Evolutionary conservation across 2,888 invertebrate species (phyloP), one percentile per base, ranked within the genome.

Genomic region (Drosophila algonquin): DNA sequence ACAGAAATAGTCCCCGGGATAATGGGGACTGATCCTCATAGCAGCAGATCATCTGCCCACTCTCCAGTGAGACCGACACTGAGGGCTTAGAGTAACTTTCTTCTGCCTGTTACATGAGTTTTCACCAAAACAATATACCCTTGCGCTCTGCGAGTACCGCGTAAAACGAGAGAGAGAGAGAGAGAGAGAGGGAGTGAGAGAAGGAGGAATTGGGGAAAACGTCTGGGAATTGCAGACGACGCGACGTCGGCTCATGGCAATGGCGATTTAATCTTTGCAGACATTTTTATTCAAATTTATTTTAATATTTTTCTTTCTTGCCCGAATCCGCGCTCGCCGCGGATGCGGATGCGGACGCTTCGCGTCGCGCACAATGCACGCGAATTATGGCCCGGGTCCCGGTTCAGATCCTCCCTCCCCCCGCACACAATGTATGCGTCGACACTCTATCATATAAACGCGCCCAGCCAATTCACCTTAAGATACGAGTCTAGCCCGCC

Each of bases 201-300:
- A 27, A 9, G 16, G 14, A 14, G 4, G 58, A 30, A 16, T 45
- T 32, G 48, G 48, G 65, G 60, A 53, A 60, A 79, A 71, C 79
- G 86, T 88, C 88, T 88, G 83, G 80, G 80, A 78, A 86, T 76
- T 82, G 88, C 88, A 82, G 88, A 86, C 88, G 82, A 72, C 65
- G 65, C 50, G 48, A 44, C 45, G 74, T 48, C 60, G 81, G 72
- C 75, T 77, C 84, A 73, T 59, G 74, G 72, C 74, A 65, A 86
- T 79, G 85, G 85, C 89, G 89, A 86, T 86, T 86, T 86, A 86
- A 86, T 86, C 89, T 86, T 86, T 89, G 88, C 85, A 81, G 89
- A 81, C 87, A 86, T 82, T 89, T 86, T 81, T 81, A 86, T 86
- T 87, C 82, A 86, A 86, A 86, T 86, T 89, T 86, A 86, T 86